Evolutionary conservation across 1,140 invertebrate genomes (phyloP), one percentile per base, ranked within the genome.

Genomic region (Heterodera schachtii): DNA sequence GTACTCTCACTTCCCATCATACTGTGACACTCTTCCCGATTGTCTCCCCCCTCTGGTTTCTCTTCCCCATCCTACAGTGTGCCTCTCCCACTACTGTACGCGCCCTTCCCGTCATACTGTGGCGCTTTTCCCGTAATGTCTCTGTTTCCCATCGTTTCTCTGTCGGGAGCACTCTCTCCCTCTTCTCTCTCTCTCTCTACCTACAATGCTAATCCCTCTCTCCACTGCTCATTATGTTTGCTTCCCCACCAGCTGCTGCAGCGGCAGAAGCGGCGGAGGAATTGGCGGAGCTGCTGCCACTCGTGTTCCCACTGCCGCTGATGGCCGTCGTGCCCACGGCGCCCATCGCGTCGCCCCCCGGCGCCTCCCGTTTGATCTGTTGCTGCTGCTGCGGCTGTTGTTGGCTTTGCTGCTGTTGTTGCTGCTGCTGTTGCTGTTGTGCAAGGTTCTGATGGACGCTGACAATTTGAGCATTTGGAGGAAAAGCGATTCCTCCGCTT

Each of bases 391-490:
- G 13, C 64, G 64, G 71, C 44, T 74, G 73, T 21, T 46, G 74
- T 52, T 52, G 49, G 49, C 11, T 52, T n/a, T 76, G 75, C 43
- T 57, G 31, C 21, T 49, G 47, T 74, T 74, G 73, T 41, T 74
- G 75, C 31, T 78, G 75, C 31, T 78, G 77, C 46, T 78, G 76
- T 43, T 78, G 31, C 31, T 31, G 75, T 52, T 78, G 75, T 31
- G 41, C 43, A 31, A 69, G 64, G 70, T 78, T 78, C 60, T 78
- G 77, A 16, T 78, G 77, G 49, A 78, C 70, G 44, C 64, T 78
- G 70, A 78, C 77, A 69, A 78, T 78, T 78, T 78, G 76, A 16
- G 77, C 77, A 77, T 77, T 77, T 49, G 75, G 46, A 21, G 77
- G 77, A 9, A 78, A 78, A 43, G 64, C 31, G 16, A 78, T 78